Percentiles rank a stretch among this genome's conserved stretches.
These are phyloP conservation scores for Adelphocoris suturalis DNA, from an alignment of 2,888 invertebrate species.

Conservation along the genomic window DNA sequence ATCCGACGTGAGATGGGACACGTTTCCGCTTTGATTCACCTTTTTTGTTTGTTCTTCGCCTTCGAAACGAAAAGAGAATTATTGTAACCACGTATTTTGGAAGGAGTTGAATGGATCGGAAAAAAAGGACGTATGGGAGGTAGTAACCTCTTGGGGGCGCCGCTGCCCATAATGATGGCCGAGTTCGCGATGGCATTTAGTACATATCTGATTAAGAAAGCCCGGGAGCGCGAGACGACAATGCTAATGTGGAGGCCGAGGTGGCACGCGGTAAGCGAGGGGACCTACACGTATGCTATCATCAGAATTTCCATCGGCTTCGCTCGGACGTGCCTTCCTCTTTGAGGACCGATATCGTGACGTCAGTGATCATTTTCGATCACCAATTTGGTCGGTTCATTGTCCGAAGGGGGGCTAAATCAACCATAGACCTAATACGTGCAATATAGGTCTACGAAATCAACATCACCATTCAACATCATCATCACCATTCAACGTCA, in stretches of 20 bases:
- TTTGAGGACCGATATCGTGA: constrained; percentile 9
- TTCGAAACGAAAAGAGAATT: not conserved
- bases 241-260: constrained; percentile 23
- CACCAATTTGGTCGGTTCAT: constrained; percentile 10
- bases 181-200: constrained; percentile 72
- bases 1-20: constrained; percentile 59
- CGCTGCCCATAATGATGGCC: constrained; percentile 36
- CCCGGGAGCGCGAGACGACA: not conserved
- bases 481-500: too few species aligned
- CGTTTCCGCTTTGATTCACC: constrained; percentile 55
- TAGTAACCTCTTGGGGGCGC: constrained; percentile 27
- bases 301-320: constrained; percentile 26
- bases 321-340: constrained; percentile 28
- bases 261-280: constrained; percentile 10
- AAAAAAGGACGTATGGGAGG: not conserved
- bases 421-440: too few species aligned
- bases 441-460: too few species aligned
- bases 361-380: constrained; percentile 17
- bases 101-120: constrained; percentile 26
- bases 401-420: not conserved
- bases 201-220: constrained; percentile 74
- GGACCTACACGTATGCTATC: constrained; percentile 32
- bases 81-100: constrained; percentile 47
- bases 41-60: constrained; percentile 14
- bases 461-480: too few species aligned